Percentiles rank a stretch among this genome's conserved stretches.
phyloP scores from a whole-genome alignment of 2,113 vertebrate genomes.

The Aplodontia rufa region DNA sequence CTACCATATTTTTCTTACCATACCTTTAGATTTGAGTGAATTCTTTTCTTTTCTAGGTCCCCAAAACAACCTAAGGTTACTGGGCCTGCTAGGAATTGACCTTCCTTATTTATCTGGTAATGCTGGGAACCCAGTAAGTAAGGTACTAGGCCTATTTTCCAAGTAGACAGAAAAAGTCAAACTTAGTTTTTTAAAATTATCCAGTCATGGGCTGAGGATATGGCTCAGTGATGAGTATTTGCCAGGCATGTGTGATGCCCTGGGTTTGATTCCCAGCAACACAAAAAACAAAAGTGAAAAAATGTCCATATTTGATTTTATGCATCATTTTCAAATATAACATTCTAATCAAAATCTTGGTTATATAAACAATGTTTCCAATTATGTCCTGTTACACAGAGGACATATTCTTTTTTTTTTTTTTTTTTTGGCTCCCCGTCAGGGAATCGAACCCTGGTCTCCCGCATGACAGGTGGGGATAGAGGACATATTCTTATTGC shows the following conservation, averaged over 20 bases:
- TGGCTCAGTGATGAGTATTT: too few relatives aligned
- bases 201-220: too few relatives aligned
- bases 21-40: background rate
- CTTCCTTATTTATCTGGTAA: background rate
- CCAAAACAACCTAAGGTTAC: background rate
- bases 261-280: too few relatives aligned
- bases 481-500: background rate
- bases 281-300: too few relatives aligned
- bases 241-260: too few relatives aligned
- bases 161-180: background rate
- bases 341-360: background rate
- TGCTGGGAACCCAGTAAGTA: background rate
- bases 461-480: too few relatives aligned
- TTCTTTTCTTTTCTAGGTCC: background rate
- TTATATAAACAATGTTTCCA: background rate
- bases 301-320: background rate
- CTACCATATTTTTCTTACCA: background rate
- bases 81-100: background rate
- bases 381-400: background rate
- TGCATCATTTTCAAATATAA: background rate
- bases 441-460: too few relatives aligned
- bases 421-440: too few relatives aligned
- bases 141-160: background rate
- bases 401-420: background rate
- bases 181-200: background rate